Evolutionary conservation across 2,113 vertebrate species (phyloP).

Genomic region (Clarias batrachus): DNA sequence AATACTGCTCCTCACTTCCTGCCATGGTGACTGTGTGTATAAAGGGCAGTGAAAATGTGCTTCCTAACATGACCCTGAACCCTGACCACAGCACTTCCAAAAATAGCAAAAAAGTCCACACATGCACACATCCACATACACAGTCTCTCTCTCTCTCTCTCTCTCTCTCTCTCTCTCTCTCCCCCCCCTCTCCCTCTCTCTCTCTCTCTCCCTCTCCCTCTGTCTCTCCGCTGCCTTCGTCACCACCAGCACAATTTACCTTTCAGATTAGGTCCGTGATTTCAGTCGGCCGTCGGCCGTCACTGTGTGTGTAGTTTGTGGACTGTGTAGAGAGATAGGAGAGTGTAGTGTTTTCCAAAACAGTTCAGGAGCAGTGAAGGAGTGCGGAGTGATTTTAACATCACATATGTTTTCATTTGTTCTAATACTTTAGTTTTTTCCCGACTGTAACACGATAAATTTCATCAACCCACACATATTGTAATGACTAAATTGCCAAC

Average conservation of each 20-base stretch:
- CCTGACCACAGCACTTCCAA: conserved; percentile 45
- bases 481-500: neutral
- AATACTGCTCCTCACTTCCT: neutral
- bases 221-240: neutral
- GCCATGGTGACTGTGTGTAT: neutral
- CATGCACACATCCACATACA: neutral
- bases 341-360: neutral
- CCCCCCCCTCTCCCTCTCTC: neutral
- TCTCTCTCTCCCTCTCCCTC: neutral
- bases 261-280: neutral
- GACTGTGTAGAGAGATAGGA: neutral
- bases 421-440: neutral
- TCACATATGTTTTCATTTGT: neutral
- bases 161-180: neutral
- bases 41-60: conserved; percentile 1
- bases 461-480: neutral
- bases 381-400: neutral
- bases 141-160: neutral
- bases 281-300: conserved; percentile 7
- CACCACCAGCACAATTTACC: neutral
- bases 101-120: conserved; percentile 43
- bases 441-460: neutral
- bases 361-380: neutral
- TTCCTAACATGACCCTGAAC: conserved; percentile 33
- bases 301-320: neutral